A percentile compares a stretch with the other conserved stretches of the same genome.
Evolutionary conservation across 2,113 vertebrate species (phyloP).

Genomic region (Psilopogon haemacephalus): DNA sequence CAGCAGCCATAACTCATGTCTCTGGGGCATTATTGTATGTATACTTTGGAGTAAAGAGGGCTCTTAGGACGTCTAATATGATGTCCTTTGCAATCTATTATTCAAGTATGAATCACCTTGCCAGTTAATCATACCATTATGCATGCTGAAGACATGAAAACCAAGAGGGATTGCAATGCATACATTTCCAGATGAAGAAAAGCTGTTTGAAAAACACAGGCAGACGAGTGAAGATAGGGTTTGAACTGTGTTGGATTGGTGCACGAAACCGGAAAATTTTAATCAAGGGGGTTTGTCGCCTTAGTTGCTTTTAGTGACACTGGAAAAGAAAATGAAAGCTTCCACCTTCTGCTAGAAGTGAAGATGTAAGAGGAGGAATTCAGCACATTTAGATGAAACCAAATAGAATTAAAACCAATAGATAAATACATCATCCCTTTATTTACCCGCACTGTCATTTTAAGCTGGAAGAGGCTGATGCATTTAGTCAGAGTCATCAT

Average conservation of each 20-base stretch:
- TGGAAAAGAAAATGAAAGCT: background rate
- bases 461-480: conserved; percentile 38
- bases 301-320: background rate
- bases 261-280: background rate
- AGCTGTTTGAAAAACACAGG: conserved; percentile 55
- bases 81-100: conserved; percentile 76
- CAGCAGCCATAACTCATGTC: conserved; percentile 74
- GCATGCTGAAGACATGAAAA: conserved; percentile 69
- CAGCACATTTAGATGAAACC: background rate
- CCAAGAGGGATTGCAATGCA: conserved; percentile 54
- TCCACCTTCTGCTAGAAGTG: background rate
- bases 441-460: conserved; percentile 49
- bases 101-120: conserved; percentile 58
- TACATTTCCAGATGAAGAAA: conserved; percentile 49
- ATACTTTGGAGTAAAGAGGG: conserved; percentile 69
- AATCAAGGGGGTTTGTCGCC: conserved; percentile 12
- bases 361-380: background rate
- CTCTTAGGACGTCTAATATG: conserved; percentile 68
- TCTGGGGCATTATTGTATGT: conserved; percentile 59
- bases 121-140: conserved; percentile 75
- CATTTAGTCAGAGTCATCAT: conserved; percentile 46
- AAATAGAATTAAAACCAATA: conserved; percentile 45
- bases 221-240: background rate
- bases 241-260: background rate
- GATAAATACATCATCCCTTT: conserved; percentile 38